Evolutionary conservation across 2,113 vertebrate genomes (phyloP).

Genomic region (Podarcis muralis): DNA sequence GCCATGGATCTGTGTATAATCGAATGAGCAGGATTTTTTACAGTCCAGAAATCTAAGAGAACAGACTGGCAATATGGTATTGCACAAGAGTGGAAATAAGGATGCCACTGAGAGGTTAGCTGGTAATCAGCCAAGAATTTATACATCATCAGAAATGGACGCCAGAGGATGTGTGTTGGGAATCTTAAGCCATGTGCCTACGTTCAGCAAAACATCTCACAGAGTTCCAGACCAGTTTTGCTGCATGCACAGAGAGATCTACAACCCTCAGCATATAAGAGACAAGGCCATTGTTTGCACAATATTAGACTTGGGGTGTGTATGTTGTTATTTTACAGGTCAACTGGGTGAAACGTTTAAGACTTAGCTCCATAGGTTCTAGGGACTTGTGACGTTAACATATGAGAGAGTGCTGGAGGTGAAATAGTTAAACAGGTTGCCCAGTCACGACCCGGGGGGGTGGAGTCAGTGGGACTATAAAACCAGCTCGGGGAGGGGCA

Average conservation of each 20-base stretch:
- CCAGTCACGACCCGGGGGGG: no score
- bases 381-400: background rate
- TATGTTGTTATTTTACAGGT: background rate
- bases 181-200: background rate
- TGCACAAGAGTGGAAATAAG: background rate
- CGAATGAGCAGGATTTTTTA: background rate
- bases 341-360: background rate
- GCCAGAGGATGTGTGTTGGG: background rate
- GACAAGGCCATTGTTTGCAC: background rate
- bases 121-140: background rate
- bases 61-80: background rate
- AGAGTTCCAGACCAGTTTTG: slow-evolving; percentile 10
- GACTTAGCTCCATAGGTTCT: background rate
- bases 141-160: background rate
- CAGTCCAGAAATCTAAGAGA: background rate
- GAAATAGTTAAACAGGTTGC: no score
- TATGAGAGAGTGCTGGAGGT: no score
- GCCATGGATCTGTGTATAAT: background rate
- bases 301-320: background rate
- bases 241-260: background rate
- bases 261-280: background rate
- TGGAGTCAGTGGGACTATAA: no score
- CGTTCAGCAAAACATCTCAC: background rate
- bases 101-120: background rate
- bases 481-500: no score